Base-by-base conservation (phyloP, 2,797 vertebrate species). In the Phrynocephalus guinanensis region DNA sequence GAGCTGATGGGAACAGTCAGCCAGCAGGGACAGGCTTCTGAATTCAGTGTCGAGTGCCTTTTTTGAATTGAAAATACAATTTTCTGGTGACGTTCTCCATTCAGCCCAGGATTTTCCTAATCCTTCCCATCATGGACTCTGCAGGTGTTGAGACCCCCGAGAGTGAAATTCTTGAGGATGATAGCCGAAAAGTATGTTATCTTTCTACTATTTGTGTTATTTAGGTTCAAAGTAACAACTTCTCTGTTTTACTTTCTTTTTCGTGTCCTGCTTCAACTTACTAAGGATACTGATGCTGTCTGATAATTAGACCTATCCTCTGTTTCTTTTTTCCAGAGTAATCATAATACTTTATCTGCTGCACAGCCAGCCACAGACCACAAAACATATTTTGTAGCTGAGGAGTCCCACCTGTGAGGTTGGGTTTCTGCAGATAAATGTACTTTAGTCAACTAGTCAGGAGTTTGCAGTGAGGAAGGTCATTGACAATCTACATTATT, bases 171-270 rank as follows among this genome's bases (percentile, higher is more conserved):
- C 83, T 84, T 0, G 73, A 66, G 44, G 90, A 90, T 3, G 92
- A 93, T 79, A 86, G 20, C 85, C 81, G 83, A 0, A 89, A 95
- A 87, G 95, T 95, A 93, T 44, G 95, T 90, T 89, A 48, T 5
- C 18, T 82, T 63, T 87, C 75, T 67, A 67, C n/a, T 73, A 5
- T 66, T n/a, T 11, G 52, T 70, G 16, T 2, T 15, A 28, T 81
- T 81, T 84, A 63, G 38, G 15, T 52, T 38, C 10, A 8, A 30
- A 44, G 20, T n/a, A 6, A 9, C 28, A 66, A 44, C 18, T 86
- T 15, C 6, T 26, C n/a, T 76, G 50, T 26, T 68, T 72, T 66
- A 26, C 81, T 60, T 66, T 22, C 28, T 30, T 3, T 66, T 26
- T 30, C 71, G 71, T 66, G 26, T 33, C 60, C 44, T 76, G n/a